A percentile compares a stretch with the other conserved stretches of the same genome.
phyloP scores from a whole-genome alignment of 1,140 invertebrate genomes.

The Brachionus angularis region DNA sequence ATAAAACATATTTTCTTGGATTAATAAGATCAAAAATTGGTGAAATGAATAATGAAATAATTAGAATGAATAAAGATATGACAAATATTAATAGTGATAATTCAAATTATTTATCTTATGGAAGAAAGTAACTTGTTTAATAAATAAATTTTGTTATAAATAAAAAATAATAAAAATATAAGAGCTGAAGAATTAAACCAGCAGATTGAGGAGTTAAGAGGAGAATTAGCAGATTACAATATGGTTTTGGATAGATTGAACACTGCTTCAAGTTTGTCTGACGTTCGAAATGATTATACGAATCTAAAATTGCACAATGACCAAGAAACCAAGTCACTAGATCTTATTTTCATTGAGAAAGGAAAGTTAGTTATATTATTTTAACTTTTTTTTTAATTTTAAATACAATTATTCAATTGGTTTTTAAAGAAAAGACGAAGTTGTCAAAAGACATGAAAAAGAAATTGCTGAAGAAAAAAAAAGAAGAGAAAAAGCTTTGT shows the following conservation, averaged over 20 bases:
- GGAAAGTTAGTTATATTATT: constrained; percentile 5
- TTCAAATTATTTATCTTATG: constrained; percentile 39
- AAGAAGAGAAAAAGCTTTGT: constrained; percentile 10
- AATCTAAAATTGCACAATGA: constrained; percentile 43
- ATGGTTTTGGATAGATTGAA: constrained; percentile 42
- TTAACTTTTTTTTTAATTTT: not conserved
- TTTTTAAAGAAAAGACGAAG: constrained; percentile 37
- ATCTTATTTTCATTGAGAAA: constrained; percentile 40
- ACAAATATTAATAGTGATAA: constrained; percentile 31
- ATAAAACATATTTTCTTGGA: constrained; percentile 38
- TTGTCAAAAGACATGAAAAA: not conserved
- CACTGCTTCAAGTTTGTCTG: constrained; percentile 12
- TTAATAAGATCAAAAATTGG: constrained; percentile 33
- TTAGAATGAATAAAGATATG: constrained; percentile 37
- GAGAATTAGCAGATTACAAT: constrained; percentile 40
- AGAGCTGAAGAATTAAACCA: constrained; percentile 42
- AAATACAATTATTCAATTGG: not conserved
- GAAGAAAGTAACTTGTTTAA: not conserved
- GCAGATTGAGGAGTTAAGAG: constrained; percentile 35
- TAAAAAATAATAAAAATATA: not conserved
- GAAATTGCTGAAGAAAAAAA: constrained; percentile 34
- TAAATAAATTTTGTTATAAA: constrained; percentile 3
- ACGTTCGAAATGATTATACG: constrained; percentile 15
- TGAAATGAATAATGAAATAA: constrained; percentile 40
- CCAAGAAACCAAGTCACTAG: constrained; percentile 28